These are phyloP conservation scores for Drosophila sucinea DNA, from an alignment of 1,140 invertebrate genomes.

Conservation along the genomic window DNA sequence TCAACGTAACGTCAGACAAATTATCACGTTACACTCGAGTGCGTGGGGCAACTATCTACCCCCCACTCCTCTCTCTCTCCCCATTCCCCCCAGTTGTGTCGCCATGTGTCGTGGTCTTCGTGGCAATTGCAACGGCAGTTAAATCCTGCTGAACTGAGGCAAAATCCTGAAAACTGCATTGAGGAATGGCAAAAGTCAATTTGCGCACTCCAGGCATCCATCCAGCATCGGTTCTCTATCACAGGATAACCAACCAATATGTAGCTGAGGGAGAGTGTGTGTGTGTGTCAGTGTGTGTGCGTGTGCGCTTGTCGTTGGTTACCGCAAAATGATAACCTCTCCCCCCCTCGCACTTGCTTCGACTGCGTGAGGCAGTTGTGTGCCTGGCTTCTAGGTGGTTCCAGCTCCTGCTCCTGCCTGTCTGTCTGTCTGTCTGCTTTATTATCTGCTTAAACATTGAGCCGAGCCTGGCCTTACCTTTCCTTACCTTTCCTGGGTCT, in stretches of 20 bases:
- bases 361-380: conserved; percentile 18
- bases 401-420: not conserved
- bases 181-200: conserved; percentile 74
- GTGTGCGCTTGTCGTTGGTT: conserved; percentile 55
- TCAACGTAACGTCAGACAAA: conserved; percentile 75
- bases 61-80: not conserved
- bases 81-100: conserved; percentile 64
- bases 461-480: conserved; percentile 24
- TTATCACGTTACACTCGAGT: conserved; percentile 81
- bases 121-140: conserved; percentile 75
- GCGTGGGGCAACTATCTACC: conserved; percentile 66
- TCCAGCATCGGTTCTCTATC: not conserved
- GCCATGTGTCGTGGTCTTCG: conserved; percentile 78
- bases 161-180: conserved; percentile 41
- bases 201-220: conserved; percentile 54
- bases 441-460: conserved; percentile 80
- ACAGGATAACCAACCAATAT: conserved; percentile 18
- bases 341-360: conserved; percentile 39
- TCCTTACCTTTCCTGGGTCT: not conserved
- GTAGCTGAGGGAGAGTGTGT: not conserved
- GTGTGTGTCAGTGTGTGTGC: conserved; percentile 20
- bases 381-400: not conserved
- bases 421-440: conserved; percentile 49
- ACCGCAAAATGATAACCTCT: conserved; percentile 77
- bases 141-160: conserved; percentile 41